phyloP scores from a whole-genome alignment of 2,888 invertebrate genomes.

The Macrostomum cliftonense region DNA sequence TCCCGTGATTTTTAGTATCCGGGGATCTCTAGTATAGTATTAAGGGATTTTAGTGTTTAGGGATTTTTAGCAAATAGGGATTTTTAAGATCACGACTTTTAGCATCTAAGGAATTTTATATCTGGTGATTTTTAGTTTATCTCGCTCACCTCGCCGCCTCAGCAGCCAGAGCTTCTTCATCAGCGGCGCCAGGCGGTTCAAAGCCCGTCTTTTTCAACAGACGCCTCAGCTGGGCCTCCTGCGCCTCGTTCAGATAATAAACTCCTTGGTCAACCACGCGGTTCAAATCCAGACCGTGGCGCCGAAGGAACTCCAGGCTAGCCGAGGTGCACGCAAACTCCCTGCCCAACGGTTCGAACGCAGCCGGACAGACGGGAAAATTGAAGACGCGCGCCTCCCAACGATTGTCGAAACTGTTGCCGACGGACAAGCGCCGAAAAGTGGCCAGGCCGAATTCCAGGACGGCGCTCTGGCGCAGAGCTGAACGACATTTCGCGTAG shows the following conservation, averaged over 20 bases:
- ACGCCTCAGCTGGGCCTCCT: no score
- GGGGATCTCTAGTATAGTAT: no score
- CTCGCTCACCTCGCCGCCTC: no score
- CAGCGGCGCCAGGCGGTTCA: no score
- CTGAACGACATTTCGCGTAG: background rate
- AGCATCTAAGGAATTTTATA: no score
- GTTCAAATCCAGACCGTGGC: conserved; percentile 7
- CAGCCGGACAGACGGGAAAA: conserved; percentile 2
- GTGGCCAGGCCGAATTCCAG: conserved; percentile 7
- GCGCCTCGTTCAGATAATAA: conserved; percentile 2
- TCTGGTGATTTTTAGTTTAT: no score
- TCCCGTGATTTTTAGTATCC: no score
- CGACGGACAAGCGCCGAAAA: background rate
- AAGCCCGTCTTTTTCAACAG: no score
- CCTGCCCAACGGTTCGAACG: conserved; percentile 4
- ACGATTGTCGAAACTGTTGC: background rate
- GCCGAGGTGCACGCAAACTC: conserved; percentile 4
- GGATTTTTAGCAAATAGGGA: no score
- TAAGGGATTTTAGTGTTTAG: no score
- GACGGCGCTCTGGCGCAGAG: conserved; percentile 3
- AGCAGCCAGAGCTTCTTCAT: no score
- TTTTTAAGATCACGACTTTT: no score
- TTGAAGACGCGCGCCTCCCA: background rate
- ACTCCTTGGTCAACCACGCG: conserved; percentile 4
- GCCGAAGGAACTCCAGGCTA: conserved; percentile 5